Conservation (phyloP, 2,113 vertebrate genomes). For the Carassius carassius region DNA sequence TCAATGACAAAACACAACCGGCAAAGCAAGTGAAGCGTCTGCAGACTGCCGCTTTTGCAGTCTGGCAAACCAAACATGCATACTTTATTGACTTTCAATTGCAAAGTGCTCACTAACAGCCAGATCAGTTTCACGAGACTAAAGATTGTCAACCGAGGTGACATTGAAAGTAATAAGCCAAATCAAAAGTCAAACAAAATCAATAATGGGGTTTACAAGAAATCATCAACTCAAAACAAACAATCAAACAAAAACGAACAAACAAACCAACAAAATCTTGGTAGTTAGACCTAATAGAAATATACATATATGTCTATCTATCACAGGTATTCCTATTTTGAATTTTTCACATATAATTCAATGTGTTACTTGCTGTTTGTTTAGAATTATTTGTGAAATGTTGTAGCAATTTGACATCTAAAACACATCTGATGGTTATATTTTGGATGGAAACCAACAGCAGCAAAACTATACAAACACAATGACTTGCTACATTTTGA, state of each 20-base stretch:
- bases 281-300: too few relatives aligned
- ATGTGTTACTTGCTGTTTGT: too few relatives aligned
- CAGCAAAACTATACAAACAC: too few relatives aligned
- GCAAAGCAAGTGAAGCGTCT: neutral
- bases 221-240: neutral
- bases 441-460: too few relatives aligned
- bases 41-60: neutral
- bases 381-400: too few relatives aligned
- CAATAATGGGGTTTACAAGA: neutral
- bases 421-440: too few relatives aligned
- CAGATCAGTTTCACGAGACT: neutral
- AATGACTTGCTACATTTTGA: too few relatives aligned
- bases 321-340: too few relatives aligned
- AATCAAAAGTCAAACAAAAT: constrained; percentile 10
- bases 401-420: too few relatives aligned
- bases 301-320: too few relatives aligned
- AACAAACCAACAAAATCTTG: too few relatives aligned
- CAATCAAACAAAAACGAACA: neutral
- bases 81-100: constrained; percentile 31
- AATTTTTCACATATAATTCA: too few relatives aligned
- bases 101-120: constrained; percentile 5
- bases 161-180: constrained; percentile 1
- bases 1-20: neutral
- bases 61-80: constrained; percentile 12
- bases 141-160: neutral